Evolutionary conservation across 1,140 invertebrate species (phyloP).

Genomic region (Dendroctonus ponderosae): DNA sequence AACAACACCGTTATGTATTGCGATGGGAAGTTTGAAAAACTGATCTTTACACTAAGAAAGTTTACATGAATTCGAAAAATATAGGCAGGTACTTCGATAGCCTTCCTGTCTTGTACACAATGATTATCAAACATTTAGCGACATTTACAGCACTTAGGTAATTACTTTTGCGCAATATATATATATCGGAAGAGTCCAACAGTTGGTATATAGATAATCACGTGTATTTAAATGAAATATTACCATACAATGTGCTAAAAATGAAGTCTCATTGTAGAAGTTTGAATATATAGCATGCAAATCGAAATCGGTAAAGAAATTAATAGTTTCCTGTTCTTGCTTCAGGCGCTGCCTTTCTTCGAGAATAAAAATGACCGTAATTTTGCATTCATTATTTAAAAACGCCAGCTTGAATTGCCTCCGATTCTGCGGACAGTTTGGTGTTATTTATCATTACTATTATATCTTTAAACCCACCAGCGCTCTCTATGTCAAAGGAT

Average conservation of each 20-base stretch:
- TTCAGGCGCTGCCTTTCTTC: conserved; percentile 9
- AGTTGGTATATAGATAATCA: conserved; percentile 7
- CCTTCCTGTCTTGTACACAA: no score
- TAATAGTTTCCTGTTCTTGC: conserved; percentile 10
- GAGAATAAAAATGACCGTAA: conserved; percentile 21
- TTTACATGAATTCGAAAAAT: no score
- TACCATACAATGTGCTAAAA: conserved; percentile 5
- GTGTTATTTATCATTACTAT: conserved; percentile 23
- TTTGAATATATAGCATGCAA: conserved; percentile 10
- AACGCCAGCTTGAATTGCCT: conserved; percentile 21
- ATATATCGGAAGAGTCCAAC: not conserved
- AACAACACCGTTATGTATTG: no score
- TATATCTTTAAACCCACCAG: conserved; percentile 18
- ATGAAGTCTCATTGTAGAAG: conserved; percentile 6
- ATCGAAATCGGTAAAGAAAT: conserved; percentile 15
- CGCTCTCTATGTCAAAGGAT: conserved; percentile 15
- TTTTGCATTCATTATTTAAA: conserved; percentile 27
- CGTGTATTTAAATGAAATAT: conserved; percentile 2
- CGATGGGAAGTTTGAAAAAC: no score
- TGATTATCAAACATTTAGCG: no score
- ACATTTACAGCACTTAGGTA: no score
- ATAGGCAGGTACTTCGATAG: no score
- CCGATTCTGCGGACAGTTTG: conserved; percentile 17
- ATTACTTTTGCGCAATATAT: no score
- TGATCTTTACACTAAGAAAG: no score